Conservation (phyloP, 2,113 vertebrate genomes). For the Struthidea cinerea region DNA sequence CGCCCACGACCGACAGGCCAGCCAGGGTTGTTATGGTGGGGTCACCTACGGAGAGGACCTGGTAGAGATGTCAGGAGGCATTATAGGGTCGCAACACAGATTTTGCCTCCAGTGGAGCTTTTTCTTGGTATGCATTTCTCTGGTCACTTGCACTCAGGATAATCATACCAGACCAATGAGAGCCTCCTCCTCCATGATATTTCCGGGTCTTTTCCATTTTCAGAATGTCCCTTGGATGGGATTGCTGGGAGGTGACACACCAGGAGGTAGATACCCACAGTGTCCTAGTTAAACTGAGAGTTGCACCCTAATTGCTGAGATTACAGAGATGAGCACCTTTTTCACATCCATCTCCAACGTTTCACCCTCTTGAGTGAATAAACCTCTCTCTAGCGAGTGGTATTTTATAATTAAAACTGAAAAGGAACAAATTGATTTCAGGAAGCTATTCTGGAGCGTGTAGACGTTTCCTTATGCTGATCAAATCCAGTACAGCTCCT, state of each 20-base stretch:
- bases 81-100: background rate
- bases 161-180: background rate
- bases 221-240: background rate
- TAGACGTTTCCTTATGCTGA: background rate
- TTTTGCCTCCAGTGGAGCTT: conserved; percentile 1
- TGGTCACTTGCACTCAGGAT: background rate
- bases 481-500: background rate
- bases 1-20: background rate
- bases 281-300: background rate
- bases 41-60: conserved; percentile 10
- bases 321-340: background rate
- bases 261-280: background rate
- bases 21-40: background rate
- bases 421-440: conserved; percentile 53
- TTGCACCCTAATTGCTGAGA: background rate
- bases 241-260: background rate
- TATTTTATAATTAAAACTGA: conserved; percentile 59
- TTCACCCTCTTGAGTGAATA: conserved; percentile 23
- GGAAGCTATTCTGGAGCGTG: background rate
- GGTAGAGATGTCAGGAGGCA: background rate
- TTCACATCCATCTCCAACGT: background rate
- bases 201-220: background rate
- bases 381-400: conserved; percentile 13
- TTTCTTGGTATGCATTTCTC: background rate
- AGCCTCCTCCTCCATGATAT: background rate